These are phyloP conservation scores for Helarctos malayanus DNA, from an alignment of 2,797 vertebrate genomes.

Conservation along the genomic window DNA sequence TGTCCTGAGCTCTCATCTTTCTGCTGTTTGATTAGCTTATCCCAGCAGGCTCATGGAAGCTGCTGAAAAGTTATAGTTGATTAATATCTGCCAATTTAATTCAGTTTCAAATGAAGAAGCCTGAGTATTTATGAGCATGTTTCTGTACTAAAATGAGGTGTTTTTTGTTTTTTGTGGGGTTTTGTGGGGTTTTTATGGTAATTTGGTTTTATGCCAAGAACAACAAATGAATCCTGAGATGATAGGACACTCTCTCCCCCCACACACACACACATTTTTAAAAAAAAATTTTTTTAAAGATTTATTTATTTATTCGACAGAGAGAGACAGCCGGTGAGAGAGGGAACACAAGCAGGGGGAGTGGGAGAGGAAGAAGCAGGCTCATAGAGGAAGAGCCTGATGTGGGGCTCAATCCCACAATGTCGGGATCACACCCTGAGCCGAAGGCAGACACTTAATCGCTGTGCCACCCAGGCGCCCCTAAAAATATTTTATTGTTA, in stretches of 20 bases:
- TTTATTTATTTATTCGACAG: too few relatives aligned
- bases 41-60: not conserved
- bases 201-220: not conserved
- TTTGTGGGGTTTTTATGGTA: not conserved
- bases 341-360: too few relatives aligned
- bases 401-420: too few relatives aligned
- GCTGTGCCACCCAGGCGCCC: too few relatives aligned
- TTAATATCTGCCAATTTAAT: constrained; percentile 8
- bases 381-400: too few relatives aligned
- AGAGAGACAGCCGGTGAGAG: too few relatives aligned
- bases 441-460: too few relatives aligned
- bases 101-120: constrained; percentile 47
- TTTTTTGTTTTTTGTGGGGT: not conserved
- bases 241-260: not conserved
- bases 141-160: constrained; percentile 13
- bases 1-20: not conserved
- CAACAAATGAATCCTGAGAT: not conserved
- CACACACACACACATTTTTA: too few relatives aligned
- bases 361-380: too few relatives aligned
- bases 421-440: too few relatives aligned
- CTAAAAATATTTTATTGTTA: too few relatives aligned
- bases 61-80: constrained; percentile 24
- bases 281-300: too few relatives aligned
- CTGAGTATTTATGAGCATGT: not conserved
- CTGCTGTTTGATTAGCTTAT: not conserved